Evolutionary conservation across 2,888 invertebrate genomes (phyloP), one percentile per base, ranked within the genome.

Genomic region (Odontothrips loti): DNA sequence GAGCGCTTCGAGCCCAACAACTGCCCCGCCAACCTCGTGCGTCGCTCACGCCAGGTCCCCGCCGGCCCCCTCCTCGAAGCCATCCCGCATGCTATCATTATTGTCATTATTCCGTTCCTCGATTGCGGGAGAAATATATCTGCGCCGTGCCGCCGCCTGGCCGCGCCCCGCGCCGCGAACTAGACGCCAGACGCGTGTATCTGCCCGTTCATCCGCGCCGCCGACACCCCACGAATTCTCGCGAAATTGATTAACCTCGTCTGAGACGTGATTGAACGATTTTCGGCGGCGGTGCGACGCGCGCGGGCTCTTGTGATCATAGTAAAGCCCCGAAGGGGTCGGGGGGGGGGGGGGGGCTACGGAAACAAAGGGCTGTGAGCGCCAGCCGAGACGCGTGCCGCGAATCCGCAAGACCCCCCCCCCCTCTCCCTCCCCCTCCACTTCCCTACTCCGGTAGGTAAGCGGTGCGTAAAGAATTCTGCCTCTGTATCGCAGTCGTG

Each of bases 201-300:
- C 51, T 51, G 51, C 51, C 51, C 15, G 51, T 17, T 51, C 10
- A n/a, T n/a, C n/a, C n/a, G n/a, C 58, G 17, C 58, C 68, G 68
- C 68, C n/a, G 68, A 23, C 23, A 27, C 68, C 2, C 34, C 34
- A 43, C 68, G 68, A 75, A 27, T 27, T 27, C 27, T 75, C 68
- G 68, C 68, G 27, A 75, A 75, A 75, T 75, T 27, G 68, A 75
- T 75, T 75, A 75, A 75, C 23, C 68, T 58, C 58, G 58, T 58
- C 58, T 58, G 68, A 75, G 68, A 58, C 58, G 58, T 58, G 58
- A 58, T 58, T n/a, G n/a, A 58, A n/a, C 58, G 11, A 17, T 51
- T 20, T 51, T 12, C 12, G 15, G 51, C 51, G 15, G 51, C 51
- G 51, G 51, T 12, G 48, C 48, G 48, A 11, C 10, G 48, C 48